Percentiles rank a stretch among this genome's conserved stretches.
Conservation (phyloP, 2,113 vertebrate species). For the human region DNA sequence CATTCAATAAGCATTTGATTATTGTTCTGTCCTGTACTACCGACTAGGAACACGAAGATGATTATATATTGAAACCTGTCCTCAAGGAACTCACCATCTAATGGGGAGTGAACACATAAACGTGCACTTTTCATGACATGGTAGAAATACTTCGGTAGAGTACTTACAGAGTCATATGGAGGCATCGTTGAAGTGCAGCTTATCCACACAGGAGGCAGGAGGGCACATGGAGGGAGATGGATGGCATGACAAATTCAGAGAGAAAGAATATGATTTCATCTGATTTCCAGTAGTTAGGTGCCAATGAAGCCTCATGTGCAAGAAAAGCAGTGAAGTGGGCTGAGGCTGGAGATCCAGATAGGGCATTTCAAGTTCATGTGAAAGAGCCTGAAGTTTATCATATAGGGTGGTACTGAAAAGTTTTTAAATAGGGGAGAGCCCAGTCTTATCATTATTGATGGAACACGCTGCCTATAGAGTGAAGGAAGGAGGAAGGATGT, state of each 20-base stretch:
- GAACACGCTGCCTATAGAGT: neutral
- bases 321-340: neutral
- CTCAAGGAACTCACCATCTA: neutral
- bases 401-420: neutral
- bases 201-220: neutral
- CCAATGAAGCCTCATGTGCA: neutral
- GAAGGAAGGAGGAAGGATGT: neutral
- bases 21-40: neutral
- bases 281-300: neutral
- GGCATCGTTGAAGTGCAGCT: neutral
- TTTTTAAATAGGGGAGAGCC: neutral
- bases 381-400: neutral
- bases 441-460: neutral
- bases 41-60: neutral
- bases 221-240: neutral
- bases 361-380: neutral
- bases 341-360: neutral
- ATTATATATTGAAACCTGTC: neutral
- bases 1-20: neutral
- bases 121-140: neutral
- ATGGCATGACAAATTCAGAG: neutral
- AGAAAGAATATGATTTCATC: neutral
- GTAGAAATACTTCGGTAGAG: neutral
- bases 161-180: neutral
- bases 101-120: neutral